Conservation (phyloP, 2,797 vertebrate species). For the Enteromius argenteus region DNA sequence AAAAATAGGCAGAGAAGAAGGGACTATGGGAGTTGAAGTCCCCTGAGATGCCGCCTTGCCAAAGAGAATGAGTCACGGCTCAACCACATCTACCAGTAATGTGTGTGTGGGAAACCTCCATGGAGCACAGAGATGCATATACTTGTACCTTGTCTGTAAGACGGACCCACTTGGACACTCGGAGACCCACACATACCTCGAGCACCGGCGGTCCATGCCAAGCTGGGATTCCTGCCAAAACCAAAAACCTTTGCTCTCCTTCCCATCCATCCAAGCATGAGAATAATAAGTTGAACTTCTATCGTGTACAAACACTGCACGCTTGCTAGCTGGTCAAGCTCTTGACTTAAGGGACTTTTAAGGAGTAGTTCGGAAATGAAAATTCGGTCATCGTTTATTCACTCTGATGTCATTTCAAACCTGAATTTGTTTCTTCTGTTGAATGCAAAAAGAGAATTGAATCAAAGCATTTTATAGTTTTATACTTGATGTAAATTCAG, state of each 20-base stretch:
- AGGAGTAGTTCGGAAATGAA: not conserved
- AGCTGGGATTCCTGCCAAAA: constrained; percentile 59
- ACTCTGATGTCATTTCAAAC: not conserved
- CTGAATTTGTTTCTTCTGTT: not conserved
- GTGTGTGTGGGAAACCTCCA: constrained; percentile 51
- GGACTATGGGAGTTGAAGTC: constrained; percentile 63
- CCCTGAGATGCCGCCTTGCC: constrained; percentile 58
- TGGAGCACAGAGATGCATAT: constrained; percentile 10
- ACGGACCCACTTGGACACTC: constrained; percentile 65
- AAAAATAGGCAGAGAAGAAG: constrained; percentile 58
- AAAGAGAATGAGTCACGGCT: constrained; percentile 55
- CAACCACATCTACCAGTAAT: constrained; percentile 56
- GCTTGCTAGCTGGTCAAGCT: constrained; percentile 16
- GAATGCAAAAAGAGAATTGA: not conserved
- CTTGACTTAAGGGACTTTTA: constrained; percentile 27
- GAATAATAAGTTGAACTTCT: constrained; percentile 49
- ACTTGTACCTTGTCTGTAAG: constrained; percentile 49
- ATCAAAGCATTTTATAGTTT: not conserved
- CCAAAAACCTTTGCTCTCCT: constrained; percentile 52
- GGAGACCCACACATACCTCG: constrained; percentile 52
- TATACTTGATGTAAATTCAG: no score
- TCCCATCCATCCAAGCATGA: constrained; percentile 58
- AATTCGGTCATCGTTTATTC: not conserved
- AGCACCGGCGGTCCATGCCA: constrained; percentile 57
- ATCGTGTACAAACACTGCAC: constrained; percentile 31